Evolutionary conservation across 2,797 vertebrate genomes (phyloP), one percentile per base, ranked within the genome.

Genomic region (Amazona finschi): DNA sequence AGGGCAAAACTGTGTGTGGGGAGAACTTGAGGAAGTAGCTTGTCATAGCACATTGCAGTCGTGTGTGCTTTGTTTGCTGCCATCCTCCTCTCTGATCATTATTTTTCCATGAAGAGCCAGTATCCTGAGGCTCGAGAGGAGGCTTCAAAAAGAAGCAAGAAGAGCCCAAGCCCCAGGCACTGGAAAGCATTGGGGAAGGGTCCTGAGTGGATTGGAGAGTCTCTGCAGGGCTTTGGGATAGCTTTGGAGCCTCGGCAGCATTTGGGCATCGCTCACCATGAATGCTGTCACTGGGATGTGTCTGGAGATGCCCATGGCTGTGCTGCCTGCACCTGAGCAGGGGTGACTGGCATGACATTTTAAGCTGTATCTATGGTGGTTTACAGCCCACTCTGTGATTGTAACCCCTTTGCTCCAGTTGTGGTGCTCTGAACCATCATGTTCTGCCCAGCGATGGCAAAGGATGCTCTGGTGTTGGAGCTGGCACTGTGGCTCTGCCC

Each of bases 11-110:
- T 58, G 89, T 24, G 62, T 6, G 7, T 0, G 1, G 69, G 57
- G 70, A 94, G 70, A 87, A 43, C 41, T 85, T 82, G 57, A 72
- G 93, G 81, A 94, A 94, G 83, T 39, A 81, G 58, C 75, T 80
- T 92, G 92, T 85, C 58, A 7, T 12, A 25, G 90, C 75, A 41
- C 84, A 72, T 96, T 73, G 87, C 47, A 57, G 66, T 58, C 15
- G 22, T 25, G 33, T 11, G 57, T 58, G 57, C 57, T 21, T 46
- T 22, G 20, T 52, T 74, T 69, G 72, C 89, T 87, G 62, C 3
- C 65, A 5, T 58, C 71, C 53, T 87, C 10, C 46, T 73, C 81
- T 46, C 41, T 58, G 70, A 84, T 46, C 38, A 8, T 87, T 79
- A 33, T 38, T 93, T 85, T 88, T 62, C 82, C 79, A 66, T 15